These are phyloP conservation scores for Solenodon paradoxus DNA, from an alignment of 2,113 vertebrate genomes.

Conservation along the genomic window DNA sequence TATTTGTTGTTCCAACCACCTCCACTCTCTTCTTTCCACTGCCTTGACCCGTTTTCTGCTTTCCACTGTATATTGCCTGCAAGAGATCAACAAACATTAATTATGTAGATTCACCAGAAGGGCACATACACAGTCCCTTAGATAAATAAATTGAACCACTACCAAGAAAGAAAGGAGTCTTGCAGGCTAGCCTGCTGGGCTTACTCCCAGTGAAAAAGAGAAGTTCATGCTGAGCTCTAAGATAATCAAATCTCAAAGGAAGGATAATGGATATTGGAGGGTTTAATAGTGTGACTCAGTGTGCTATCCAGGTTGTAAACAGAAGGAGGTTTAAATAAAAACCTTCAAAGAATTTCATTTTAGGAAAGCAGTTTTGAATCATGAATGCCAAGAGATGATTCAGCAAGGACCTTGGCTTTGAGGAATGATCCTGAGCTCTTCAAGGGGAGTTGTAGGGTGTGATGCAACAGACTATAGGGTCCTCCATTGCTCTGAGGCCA, in stretches of 20 bases:
- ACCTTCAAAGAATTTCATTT: constrained; percentile 6
- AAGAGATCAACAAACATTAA: neutral
- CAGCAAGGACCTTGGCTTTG: neutral
- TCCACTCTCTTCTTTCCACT: neutral
- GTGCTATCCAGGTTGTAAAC: neutral
- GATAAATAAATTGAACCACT: neutral
- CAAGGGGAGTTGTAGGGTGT: neutral
- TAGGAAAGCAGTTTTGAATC: constrained; percentile 15
- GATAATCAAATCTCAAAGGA: neutral
- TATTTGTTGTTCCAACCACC: neutral
- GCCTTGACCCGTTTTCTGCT: neutral
- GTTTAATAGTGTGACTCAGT: neutral
- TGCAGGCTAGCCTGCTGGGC: neutral
- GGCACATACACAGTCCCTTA: neutral
- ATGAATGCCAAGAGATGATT: neutral
- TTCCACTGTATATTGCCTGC: neutral
- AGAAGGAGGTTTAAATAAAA: neutral
- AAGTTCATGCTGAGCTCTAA: neutral
- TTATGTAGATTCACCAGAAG: neutral
- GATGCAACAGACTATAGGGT: neutral
- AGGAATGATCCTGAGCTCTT: neutral
- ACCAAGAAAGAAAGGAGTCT: neutral
- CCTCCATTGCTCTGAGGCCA: neutral
- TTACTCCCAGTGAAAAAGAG: neutral
- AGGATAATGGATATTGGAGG: neutral